phyloP scores from a whole-genome alignment of 2,888 invertebrate genomes.

The Lithophane semibrunnea region DNA sequence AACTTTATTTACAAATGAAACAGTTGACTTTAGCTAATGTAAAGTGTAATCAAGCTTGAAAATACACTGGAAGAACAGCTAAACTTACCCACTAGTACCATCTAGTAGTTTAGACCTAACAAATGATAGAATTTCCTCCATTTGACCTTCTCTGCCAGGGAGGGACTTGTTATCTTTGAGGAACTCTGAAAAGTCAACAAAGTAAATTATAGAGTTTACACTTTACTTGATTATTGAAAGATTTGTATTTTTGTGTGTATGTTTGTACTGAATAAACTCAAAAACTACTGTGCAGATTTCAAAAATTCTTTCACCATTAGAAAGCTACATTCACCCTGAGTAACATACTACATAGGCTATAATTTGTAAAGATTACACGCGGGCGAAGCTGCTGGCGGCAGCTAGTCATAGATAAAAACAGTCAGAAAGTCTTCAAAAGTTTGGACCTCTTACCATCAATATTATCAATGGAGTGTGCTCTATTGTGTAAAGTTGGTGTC shows the following conservation, averaged over 20 bases:
- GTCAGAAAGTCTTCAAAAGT: not conserved
- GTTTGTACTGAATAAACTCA: too few species aligned
- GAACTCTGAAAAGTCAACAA: slow-evolving; percentile 75
- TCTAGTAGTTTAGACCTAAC: slow-evolving; percentile 82
- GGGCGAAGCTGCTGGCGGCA: too few species aligned
- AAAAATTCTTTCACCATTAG: too few species aligned
- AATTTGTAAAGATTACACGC: too few species aligned
- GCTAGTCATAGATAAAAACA: not conserved
- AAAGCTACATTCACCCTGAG: too few species aligned
- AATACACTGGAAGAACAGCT: too few species aligned
- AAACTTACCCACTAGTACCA: slow-evolving; percentile 83
- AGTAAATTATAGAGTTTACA: too few species aligned
- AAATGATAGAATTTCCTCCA: slow-evolving; percentile 87
- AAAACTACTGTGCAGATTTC: too few species aligned
- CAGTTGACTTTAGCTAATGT: not conserved
- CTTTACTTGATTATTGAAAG: too few species aligned
- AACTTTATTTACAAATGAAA: too few species aligned
- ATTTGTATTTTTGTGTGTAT: too few species aligned
- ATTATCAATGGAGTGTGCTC: slow-evolving; percentile 83
- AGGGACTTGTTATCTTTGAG: slow-evolving; percentile 80
- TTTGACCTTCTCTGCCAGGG: slow-evolving; percentile 85
- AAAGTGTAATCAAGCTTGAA: not conserved
- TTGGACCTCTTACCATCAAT: slow-evolving; percentile 79
- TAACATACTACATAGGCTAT: too few species aligned
- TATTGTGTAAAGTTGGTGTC: slow-evolving; percentile 81